phyloP scores from a whole-genome alignment of 2,797 vertebrate species.

The Cygnus olor region DNA sequence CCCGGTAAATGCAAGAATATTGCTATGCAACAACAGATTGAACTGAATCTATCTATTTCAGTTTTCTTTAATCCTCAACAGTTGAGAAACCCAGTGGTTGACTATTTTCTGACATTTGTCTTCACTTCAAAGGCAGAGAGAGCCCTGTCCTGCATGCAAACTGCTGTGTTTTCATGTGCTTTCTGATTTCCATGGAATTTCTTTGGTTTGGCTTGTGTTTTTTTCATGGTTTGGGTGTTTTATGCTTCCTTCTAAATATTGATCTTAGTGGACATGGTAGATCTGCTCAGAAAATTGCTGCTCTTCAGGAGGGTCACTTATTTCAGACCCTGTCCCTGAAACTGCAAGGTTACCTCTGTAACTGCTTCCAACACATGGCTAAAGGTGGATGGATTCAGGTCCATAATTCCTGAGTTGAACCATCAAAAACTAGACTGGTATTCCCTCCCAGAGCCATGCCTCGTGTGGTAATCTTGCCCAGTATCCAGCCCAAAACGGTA shows the following conservation, averaged over 20 bases:
- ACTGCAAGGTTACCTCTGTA: background rate
- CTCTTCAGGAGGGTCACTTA: background rate
- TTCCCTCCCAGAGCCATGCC: background rate
- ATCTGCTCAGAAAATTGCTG: background rate
- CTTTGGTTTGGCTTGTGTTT: background rate
- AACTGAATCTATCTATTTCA: background rate
- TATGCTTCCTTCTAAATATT: background rate
- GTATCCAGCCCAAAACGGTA: background rate
- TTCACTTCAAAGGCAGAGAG: background rate
- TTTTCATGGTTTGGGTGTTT: background rate
- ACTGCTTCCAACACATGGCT: background rate
- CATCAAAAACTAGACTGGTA: background rate
- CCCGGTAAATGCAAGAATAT: constrained; percentile 33
- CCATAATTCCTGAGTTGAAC: background rate
- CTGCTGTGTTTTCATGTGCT: background rate
- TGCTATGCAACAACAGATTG: constrained; percentile 55
- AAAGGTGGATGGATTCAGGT: background rate
- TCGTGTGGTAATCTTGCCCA: background rate
- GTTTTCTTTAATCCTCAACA: background rate
- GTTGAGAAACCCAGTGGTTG: background rate
- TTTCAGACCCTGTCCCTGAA: background rate
- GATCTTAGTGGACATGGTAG: background rate
- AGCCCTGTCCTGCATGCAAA: background rate
- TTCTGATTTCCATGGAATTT: background rate
- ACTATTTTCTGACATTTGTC: background rate